Base-by-base conservation (phyloP, 1,140 invertebrate genomes). In the Psix sp. region DNA sequence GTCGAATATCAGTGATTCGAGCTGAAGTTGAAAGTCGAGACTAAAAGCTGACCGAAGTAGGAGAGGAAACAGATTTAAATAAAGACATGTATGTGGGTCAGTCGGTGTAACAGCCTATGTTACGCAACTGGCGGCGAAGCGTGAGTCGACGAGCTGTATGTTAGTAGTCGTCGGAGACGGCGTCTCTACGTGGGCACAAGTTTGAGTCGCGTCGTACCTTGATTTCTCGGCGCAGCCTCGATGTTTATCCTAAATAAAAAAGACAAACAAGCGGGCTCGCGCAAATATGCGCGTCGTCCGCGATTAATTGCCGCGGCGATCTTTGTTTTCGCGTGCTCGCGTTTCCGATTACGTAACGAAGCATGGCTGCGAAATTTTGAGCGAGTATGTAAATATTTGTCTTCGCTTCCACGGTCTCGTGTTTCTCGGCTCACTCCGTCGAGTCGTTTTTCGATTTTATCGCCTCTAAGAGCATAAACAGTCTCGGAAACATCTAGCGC, bases 21-120 rank as follows among this genome's bases (percentile, higher is more conserved):
- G 65, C 45, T 63, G 42, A 38, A 49, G 46, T 62, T 75, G 80
- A 84, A 83, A 83, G 81, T 79, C 80, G 81, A 82, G 76, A 82
- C 78, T 80, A 83, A 86, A 86, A 83, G 75, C 77, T 62, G 60
- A 46, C 35, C 63, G 81, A 79, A 77, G 76, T 76, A 71, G 76
- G 77, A 78, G 78, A 80, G 80, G 82, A 83, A 84, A 86, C 82
- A 71, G 76, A 85, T 87, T 86, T 87, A 87, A 87, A 87, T 87
- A 87, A 87, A 87, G 85, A 82, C 62, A 73, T 78, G 73, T 82
- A 86, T 87, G 82, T 86, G 82, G 86, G 86, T 87, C 86, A 87
- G 82, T 79, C 81, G 81, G 82, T 81, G 82, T 80, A 77, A 77
- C 80, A 74, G 71, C 49, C 59, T 59, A 70, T 77, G 72, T 82